Evolutionary conservation across 2,113 vertebrate species (phyloP), one percentile per base, ranked within the genome.

Genomic region (Phocoena sinus): DNA sequence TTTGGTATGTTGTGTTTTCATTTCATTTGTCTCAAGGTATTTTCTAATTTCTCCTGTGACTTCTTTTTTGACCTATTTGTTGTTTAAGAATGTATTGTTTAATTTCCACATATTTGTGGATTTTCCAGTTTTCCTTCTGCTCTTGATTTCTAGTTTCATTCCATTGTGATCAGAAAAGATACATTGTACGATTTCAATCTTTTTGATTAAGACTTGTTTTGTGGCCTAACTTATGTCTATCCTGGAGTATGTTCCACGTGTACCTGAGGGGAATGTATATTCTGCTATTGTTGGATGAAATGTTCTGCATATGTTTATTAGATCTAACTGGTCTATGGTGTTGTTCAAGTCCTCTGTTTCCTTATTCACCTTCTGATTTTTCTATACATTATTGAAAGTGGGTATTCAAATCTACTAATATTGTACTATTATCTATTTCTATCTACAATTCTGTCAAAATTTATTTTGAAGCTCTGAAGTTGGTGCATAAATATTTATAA

Each of bases 151-250:
- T 65, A 84, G 6, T 65, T 47, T 96, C 47, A 88, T 65, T 79
- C 26, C 9, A 65, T 74, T 86, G 28, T 62, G 1, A 73, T 70
- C 33, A 28, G 28, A 81, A 77, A 92, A 70, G 20, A 70, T 70
- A 70, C n/a, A 89, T 77, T 23, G 21, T 50, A 93, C 44, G 17
- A 79, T 65, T 92, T 84, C 28, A 53, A 62, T 17, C 31, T 67
- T 95, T n/a, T 73, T 96, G 25, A 73, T 91, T 89, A 96, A 58
- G 44, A 60, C 58, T 76, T 88, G 36, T 50, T 89, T 85, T 50
- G 8, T 38, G 53, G 26, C 18, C 31, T 84, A 50, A 65, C 14
- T 50, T 89, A 50, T 26, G 38, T 77, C 18, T 70, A 58, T 62
- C 28, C 17, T 31, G 3, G 41, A 77, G 26, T 92, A 71, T 65